Evolutionary conservation across 1,140 invertebrate species (phyloP).

Genomic region (Euborellia annulipes): DNA sequence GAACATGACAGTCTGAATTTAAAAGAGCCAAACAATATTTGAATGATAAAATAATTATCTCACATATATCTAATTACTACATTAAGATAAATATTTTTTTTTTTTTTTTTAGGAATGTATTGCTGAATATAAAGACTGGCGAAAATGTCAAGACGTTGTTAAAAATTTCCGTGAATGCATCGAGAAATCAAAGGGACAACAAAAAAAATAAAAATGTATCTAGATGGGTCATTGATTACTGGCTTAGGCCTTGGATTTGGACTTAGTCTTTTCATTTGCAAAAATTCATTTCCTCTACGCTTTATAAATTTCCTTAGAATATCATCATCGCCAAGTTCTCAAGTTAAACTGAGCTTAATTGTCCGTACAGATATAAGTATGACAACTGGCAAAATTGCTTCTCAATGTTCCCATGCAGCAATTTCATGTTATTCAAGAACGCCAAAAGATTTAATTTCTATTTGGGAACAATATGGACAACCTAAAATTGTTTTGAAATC

Average conservation of each 20-base stretch:
- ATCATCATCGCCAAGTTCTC: slow-evolving; percentile 18
- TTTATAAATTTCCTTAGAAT: neutral
- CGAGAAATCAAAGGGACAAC: slow-evolving; percentile 29
- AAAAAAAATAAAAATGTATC: slow-evolving; percentile 15
- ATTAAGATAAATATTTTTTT: slow-evolving; percentile 8
- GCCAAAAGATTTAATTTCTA: slow-evolving; percentile 39
- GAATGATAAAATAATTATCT: no score
- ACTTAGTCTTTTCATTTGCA: neutral
- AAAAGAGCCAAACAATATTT: no score
- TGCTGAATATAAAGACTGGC: slow-evolving; percentile 73
- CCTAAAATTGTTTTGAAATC: slow-evolving; percentile 52
- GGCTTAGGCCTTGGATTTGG: neutral
- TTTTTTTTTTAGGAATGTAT: slow-evolving; percentile 63
- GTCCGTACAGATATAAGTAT: slow-evolving; percentile 82
- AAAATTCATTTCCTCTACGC: neutral
- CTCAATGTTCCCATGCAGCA: slow-evolving; percentile 84
- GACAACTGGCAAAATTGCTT: slow-evolving; percentile 86
- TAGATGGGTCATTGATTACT: neutral
- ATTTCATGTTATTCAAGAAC: slow-evolving; percentile 60
- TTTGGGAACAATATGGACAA: slow-evolving; percentile 66
- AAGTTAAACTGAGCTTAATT: slow-evolving; percentile 62
- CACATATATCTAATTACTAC: slow-evolving; percentile 4
- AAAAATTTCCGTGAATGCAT: slow-evolving; percentile 67
- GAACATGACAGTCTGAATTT: no score
- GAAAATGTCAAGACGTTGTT: slow-evolving; percentile 70